Base-by-base conservation (phyloP, 2,888 invertebrate genomes). In the Ophion ellenae region DNA sequence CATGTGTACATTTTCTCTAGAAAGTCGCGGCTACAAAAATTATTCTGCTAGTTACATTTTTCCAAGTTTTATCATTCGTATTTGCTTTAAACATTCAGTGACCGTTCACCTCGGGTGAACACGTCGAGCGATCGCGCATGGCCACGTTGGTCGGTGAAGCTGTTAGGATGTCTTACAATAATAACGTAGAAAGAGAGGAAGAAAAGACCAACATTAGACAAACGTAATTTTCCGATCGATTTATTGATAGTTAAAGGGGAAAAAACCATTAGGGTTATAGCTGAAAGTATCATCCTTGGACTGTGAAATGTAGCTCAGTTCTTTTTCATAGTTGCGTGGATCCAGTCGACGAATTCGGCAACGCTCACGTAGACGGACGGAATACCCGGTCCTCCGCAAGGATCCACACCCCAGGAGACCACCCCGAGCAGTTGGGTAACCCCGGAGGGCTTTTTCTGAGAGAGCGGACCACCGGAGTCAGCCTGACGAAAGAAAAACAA, bases 341-440 rank as follows among this genome's bases (percentile, higher is more conserved):
- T 90, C 94, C 95, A 95, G 11, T 92, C 92, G 80, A 92, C 74
- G 87, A 93, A 94, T 57, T 94, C 91, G 0, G 95, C 94, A 6
- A 94, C 93, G 40, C 93, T 91, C 2, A 94, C 94, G 89, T 93
- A 95, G 9, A 95, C 92, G 0, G 95, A 94, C 11, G 95, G 95
- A 9, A 89, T 79, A 45, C 94, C 93, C 10, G 61, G 80, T 10
- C 87, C 17, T 3, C 94, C 95, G 79, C 95, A 95, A 78, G 95
- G 95, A 64, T 94, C 91, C 45, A 93, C 92, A 40, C 92, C 90
- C 94, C 95, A 86, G 94, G 95, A 90, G 96, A 97, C 93, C 92
- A 95, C 84, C 94, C 96, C 89, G 93, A 95, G 1, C 96, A 97
- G 92, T 96, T 97, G 94, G 95, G 96, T 89, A 95, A 96, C 88